Conservation (phyloP, 2,113 vertebrate genomes). For the Melanocharis versteri region DNA sequence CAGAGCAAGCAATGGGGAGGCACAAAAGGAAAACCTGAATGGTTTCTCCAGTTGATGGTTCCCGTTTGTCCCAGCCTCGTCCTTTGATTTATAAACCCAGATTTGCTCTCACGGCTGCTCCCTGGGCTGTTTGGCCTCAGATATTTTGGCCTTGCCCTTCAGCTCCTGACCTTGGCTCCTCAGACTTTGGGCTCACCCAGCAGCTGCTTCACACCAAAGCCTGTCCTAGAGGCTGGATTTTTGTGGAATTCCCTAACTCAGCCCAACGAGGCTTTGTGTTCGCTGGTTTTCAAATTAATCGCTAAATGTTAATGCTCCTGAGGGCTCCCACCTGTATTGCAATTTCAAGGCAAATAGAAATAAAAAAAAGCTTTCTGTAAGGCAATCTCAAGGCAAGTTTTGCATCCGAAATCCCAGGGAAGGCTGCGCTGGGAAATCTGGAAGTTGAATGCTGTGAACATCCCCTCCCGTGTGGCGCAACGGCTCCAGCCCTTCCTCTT, state of each 20-base stretch:
- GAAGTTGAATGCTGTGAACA: not conserved
- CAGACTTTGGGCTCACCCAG: not conserved
- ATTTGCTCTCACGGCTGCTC: not conserved
- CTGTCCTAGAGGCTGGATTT: not conserved
- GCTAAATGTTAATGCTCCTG: not conserved
- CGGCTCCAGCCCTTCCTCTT: slow-evolving; percentile 8
- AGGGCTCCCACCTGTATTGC: not conserved
- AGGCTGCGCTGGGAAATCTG: not conserved
- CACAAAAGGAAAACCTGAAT: not conserved
- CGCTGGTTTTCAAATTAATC: not conserved
- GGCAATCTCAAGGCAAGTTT: not conserved
- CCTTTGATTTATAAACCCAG: not conserved
- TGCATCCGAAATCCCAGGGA: not conserved
- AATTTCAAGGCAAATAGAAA: not conserved
- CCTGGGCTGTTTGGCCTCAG: not conserved
- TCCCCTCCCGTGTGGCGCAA: not conserved
- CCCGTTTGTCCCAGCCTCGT: not conserved
- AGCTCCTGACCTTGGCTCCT: not conserved
- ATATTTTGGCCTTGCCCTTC: not conserved
- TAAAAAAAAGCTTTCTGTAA: not conserved
- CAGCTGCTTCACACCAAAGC: not conserved
- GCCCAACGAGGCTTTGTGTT: not conserved
- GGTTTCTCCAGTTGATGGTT: not conserved
- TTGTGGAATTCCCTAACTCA: not conserved
- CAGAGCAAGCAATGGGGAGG: not conserved